These are phyloP conservation scores for Drosophila pachea DNA, from an alignment of 1,140 invertebrate genomes.

Conservation along the genomic window DNA sequence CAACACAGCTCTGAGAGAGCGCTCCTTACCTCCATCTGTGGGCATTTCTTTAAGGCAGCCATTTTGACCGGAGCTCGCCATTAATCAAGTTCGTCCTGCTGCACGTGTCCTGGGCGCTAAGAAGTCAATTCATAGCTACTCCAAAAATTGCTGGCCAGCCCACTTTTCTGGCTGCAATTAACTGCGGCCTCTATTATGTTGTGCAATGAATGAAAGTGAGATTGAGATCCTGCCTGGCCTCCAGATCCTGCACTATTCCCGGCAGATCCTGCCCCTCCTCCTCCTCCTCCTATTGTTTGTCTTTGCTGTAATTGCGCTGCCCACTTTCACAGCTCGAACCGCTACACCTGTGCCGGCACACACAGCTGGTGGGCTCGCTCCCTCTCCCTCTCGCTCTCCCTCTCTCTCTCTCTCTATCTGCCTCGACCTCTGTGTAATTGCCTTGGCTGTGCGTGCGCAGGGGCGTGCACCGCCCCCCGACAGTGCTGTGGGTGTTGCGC, in stretches of 20 bases:
- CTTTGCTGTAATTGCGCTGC: constrained; percentile 54
- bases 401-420: neutral
- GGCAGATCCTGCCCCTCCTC: constrained; percentile 5
- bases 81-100: constrained; percentile 55
- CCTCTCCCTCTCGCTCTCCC: neutral
- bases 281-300: constrained; percentile 54
- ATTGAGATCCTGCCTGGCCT: constrained; percentile 43
- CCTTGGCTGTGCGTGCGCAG: constrained; percentile 21
- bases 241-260: neutral
- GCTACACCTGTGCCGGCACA: constrained; percentile 20
- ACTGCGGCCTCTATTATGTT: constrained; percentile 63
- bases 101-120: constrained; percentile 72
- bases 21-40: constrained; percentile 11
- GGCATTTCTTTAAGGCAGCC: constrained; percentile 29
- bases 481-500: constrained; percentile 65
- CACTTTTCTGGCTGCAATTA: constrained; percentile 20
- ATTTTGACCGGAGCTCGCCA: constrained; percentile 46
- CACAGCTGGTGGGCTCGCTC: constrained; percentile 46
- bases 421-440: constrained; percentile 55
- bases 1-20: constrained; percentile 42
- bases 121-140: constrained; percentile 66
- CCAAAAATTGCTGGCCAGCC: constrained; percentile 8
- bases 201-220: constrained; percentile 76
- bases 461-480: constrained; percentile 37
- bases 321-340: constrained; percentile 58